Evolutionary conservation across 64 coral and sea anemone genomes (phyloP), one percentile per base, ranked within the genome.

Genomic region (Stylophora pistillata): DNA sequence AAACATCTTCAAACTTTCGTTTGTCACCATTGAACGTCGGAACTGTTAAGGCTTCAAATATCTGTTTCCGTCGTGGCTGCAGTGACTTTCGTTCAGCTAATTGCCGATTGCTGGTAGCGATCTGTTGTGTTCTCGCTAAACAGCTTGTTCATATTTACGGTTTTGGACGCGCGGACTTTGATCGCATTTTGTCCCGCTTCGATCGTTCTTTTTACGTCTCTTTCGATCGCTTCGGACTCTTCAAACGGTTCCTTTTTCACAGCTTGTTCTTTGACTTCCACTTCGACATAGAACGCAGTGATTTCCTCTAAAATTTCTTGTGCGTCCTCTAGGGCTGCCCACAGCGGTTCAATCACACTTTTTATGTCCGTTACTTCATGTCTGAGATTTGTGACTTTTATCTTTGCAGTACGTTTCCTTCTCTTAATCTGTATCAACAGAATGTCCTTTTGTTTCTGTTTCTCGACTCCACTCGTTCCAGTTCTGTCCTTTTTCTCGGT

Each of bases 1-100:
- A 88, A 69, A 89, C 78, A 27, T 89, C 74, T 54, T 89, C 74
- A 78, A 89, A 89, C 76, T 68, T 79, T 0, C 34, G 13, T 55
- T 89, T 89, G 63, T 79, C 73, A 66, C 87, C 41, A 78, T 47
- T 29, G 15, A 65, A 89, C 0, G 33, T 60, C 5, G 74, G 87
- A 18, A 89, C 31, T 25, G 64, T 64, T 69, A 85, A 69, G 66
- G 21, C 33, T 69, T 85, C 81, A 69, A 37, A 52, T 68, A 70
- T 71, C 21, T 74, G 30, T 9, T 79, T 60, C 23, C 17, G 3
- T 27, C 15, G 13, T 56, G 74, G 47, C 2, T 78, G 56, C 18
- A 4, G 41, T 79, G 14, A 37, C 52, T 61, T 13, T 88, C 57
- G 86, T 56, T 61, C 17, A 11, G 72, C 58, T 88, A 71, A 76